phyloP scores from a whole-genome alignment of 2,888 invertebrate genomes.

The Oeneis ivallda region DNA sequence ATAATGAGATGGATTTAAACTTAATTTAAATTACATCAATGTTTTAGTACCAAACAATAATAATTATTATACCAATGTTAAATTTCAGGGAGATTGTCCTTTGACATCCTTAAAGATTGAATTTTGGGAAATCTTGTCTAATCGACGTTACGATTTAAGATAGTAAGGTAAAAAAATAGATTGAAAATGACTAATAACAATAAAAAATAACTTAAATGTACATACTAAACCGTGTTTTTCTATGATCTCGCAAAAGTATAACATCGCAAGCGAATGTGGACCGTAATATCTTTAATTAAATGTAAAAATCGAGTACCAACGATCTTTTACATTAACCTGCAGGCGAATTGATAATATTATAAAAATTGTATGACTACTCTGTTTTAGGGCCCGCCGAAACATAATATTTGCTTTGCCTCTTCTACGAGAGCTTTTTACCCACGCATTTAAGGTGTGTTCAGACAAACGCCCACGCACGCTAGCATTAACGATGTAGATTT shows the following conservation, averaged over 20 bases:
- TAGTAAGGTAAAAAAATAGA: too few species aligned
- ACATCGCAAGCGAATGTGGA: neutral
- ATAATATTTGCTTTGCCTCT: slow-evolving; percentile 41
- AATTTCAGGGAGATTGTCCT: too few species aligned
- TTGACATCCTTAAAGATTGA: too few species aligned
- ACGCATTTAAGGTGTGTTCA: slow-evolving; percentile 23
- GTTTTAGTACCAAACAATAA: too few species aligned
- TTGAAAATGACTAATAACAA: neutral
- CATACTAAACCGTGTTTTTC: neutral
- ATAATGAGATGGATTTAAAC: too few species aligned
- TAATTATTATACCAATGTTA: too few species aligned
- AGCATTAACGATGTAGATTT: neutral
- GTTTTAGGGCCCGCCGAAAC: slow-evolving; percentile 34
- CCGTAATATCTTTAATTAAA: neutral
- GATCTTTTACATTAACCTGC: slow-evolving; percentile 9
- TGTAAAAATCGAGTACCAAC: neutral
- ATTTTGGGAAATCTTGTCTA: too few species aligned
- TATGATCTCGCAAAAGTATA: neutral
- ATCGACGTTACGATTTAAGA: neutral
- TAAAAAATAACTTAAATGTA: slow-evolving; percentile 11
- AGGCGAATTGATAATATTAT: slow-evolving; percentile 15
- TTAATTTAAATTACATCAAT: too few species aligned
- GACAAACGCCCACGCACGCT: neutral
- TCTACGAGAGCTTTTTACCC: slow-evolving; percentile 35
- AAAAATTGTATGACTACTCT: slow-evolving; percentile 24